A percentile compares a stretch with the other conserved stretches of the same genome.
These are phyloP conservation scores for Eupsittula cactorum DNA, from an alignment of 2,113 vertebrate species.

Conservation along the genomic window DNA sequence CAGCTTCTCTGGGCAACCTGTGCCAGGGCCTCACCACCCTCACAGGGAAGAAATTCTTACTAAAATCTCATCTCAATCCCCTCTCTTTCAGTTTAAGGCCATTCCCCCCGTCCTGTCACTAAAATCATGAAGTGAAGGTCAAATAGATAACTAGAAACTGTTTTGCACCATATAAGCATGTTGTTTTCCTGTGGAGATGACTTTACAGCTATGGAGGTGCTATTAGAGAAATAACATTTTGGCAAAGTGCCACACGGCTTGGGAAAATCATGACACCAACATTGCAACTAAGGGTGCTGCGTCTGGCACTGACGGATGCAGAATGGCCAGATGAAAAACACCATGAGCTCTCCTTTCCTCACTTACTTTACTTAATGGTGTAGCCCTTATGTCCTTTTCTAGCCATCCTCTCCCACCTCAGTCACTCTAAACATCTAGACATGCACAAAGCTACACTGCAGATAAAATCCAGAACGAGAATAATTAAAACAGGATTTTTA, in stretches of 20 bases:
- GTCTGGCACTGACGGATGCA: background rate
- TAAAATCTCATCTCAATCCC: background rate
- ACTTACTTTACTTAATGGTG: background rate
- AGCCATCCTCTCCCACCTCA: background rate
- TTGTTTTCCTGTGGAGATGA: background rate
- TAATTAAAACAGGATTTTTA: background rate
- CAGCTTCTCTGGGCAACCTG: too few relatives aligned
- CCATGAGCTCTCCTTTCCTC: accelerated
- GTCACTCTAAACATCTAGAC: background rate
- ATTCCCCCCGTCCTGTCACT: background rate
- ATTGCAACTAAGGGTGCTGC: background rate
- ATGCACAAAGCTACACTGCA: background rate
- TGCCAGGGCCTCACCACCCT: too few relatives aligned
- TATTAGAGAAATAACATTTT: background rate
- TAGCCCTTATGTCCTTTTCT: background rate
- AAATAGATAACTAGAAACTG: background rate
- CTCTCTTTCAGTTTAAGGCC: background rate
- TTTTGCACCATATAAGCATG: accelerated
- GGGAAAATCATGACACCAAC: background rate
- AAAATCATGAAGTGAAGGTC: background rate
- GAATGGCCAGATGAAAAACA: background rate
- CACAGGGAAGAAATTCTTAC: too few relatives aligned
- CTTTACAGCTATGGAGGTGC: background rate
- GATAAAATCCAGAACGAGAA: background rate
- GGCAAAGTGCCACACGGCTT: background rate